A percentile compares a stretch with the other conserved stretches of the same genome.
phyloP scores from a whole-genome alignment of 2,888 invertebrate species.

The Serrognathus titanus region DNA sequence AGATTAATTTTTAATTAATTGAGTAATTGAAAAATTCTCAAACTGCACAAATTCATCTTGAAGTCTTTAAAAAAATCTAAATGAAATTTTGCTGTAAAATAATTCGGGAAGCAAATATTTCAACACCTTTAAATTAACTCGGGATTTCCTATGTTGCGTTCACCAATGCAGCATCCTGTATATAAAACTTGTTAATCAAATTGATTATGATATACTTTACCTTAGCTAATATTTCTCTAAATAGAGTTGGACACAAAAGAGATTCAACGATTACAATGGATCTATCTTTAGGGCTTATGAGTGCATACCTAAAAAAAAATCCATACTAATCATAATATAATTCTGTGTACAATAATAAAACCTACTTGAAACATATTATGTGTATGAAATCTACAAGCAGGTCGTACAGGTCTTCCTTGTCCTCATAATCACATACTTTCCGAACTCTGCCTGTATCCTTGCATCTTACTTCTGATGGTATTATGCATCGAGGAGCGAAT shows the following conservation, averaged over 20 bases:
- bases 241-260: slow-evolving; percentile 73
- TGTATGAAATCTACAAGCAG: slow-evolving; percentile 86
- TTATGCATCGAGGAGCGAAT: slow-evolving; percentile 81
- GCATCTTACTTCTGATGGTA: slow-evolving; percentile 73
- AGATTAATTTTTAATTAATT: no score
- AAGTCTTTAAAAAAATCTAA: no score
- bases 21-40: no score
- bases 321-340: background rate
- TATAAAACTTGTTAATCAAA: no score
- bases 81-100: no score
- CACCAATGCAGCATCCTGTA: no score
- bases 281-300: slow-evolving; percentile 91
- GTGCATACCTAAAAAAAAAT: slow-evolving; percentile 64
- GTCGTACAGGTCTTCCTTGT: slow-evolving; percentile 73
- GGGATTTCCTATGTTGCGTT: no score
- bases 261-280: slow-evolving; percentile 91
- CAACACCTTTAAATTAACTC: no score
- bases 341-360: background rate
- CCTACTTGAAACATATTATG: slow-evolving; percentile 80
- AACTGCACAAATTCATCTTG: no score
- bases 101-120: no score
- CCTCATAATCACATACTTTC: slow-evolving; percentile 62
- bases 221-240: slow-evolving; percentile 84
- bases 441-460: slow-evolving; percentile 58
- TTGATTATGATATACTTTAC: slow-evolving; percentile 49